phyloP scores from a whole-genome alignment of 1,140 invertebrate species.

The roundworm (Caenorhabditis elegans) region WBcel235 BX284605.5:5402501-5403000 shows the following conservation, averaged over 20 bases:
- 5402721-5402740: background rate
- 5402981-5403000: no score
- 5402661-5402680: constrained; percentile 2
- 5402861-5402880: no score
- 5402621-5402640: background rate
- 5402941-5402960: no score
- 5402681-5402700: constrained; percentile 32
- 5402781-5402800: background rate
- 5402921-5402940: no score
- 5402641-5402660: constrained; percentile 3
- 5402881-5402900: no score
- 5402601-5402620: background rate
- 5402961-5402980: no score
- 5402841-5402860: no score
- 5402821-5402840: no score
- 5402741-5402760: background rate
- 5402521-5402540: constrained; percentile 23
- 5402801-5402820: background rate
- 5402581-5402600: no score
- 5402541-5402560: background rate
- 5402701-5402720: constrained; percentile 27
- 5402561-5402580: background rate
- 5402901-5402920: no score
- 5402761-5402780: no score
- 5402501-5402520: constrained; percentile 6